Evolutionary conservation across 2,113 vertebrate species (phyloP).

Genomic region (Cynoglossus semilaevis): DNA sequence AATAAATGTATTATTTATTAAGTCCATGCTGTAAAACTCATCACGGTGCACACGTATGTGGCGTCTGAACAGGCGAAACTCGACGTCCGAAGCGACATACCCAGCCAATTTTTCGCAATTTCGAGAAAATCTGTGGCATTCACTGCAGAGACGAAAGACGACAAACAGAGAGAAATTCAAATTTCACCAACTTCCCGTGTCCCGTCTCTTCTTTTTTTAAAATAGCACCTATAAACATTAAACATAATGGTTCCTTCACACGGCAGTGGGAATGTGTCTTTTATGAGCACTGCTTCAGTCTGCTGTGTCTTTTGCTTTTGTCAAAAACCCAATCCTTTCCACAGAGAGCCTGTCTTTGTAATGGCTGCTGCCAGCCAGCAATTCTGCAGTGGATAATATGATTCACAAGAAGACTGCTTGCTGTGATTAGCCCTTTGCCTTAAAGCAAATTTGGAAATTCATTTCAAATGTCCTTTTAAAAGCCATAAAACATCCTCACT

Average conservation of each 20-base stretch:
- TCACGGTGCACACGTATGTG: too few species aligned
- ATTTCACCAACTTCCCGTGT: conserved; percentile 21
- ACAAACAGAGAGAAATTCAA: conserved; percentile 21
- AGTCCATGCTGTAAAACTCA: too few species aligned
- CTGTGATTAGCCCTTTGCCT: conserved; percentile 68
- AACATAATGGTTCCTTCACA: conserved; percentile 42
- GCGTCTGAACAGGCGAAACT: too few species aligned
- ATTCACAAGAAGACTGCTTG: conserved; percentile 53
- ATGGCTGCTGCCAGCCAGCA: conserved; percentile 47
- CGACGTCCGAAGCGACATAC: background rate
- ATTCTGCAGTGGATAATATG: conserved; percentile 42
- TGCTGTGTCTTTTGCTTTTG: conserved; percentile 39
- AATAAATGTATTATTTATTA: too few species aligned
- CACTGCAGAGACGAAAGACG: too few species aligned
- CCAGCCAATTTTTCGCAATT: background rate
- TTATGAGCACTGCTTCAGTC: conserved; percentile 40
- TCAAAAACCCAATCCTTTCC: conserved; percentile 32
- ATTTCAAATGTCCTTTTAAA: conserved; percentile 74
- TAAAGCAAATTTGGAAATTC: conserved; percentile 71
- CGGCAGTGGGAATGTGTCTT: conserved; percentile 36
- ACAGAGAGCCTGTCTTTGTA: conserved; percentile 31
- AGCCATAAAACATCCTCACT: conserved; percentile 71
- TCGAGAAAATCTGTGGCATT: conserved; percentile 1
- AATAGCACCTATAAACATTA: conserved; percentile 55
- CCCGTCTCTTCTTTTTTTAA: conserved; percentile 21